Base-by-base conservation (phyloP, 2,888 invertebrate genomes). In the Microplitis deprimator region DNA sequence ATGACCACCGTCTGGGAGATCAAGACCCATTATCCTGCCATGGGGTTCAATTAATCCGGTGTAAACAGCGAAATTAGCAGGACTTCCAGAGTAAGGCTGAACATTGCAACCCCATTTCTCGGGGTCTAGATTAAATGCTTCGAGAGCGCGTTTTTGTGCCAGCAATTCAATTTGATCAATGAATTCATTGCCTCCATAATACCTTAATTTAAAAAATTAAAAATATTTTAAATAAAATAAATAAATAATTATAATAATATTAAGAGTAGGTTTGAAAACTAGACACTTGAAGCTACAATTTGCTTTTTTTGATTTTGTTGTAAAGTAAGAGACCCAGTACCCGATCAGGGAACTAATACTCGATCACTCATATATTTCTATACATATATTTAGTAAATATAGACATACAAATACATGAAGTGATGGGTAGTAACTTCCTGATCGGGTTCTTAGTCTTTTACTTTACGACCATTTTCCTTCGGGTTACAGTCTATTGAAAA, bases 71-170 rank as follows among this genome's bases (percentile, higher is more conserved):
- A 99, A 95, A 91, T 99, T 99, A 1, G 98, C 98, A 17, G 99
- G 99, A 7, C 88, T 91, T 84, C 96, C 96, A 76, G 98, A 98
- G 87, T 98, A 97, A 0, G 98, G 97, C 89, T 99, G 99, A 3
- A 99, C 99, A 91, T 99, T 99, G 16, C 97, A 97, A 71, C 98
- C 98, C 99, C 99, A 99, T 89, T 96, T 92, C 76, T 95, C 95
- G 0, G 95, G 92, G 84, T 94, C 93, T 29, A 98, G 91, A 81
- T 92, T 93, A 89, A 95, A 99, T 1, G 96, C 94, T 87, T 96
- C 94, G 70, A 98, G 91, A 0, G 97, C 94, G 79, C 99, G 93
- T 85, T 95, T 93, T 89, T 98, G 98, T 75, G 97, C 96, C 75
- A 99, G 90, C 50, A 94, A 85, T 91, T 99, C 99, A 82, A 99